phyloP scores from a whole-genome alignment of 2,797 vertebrate genomes.

The Acomys russatus region DNA sequence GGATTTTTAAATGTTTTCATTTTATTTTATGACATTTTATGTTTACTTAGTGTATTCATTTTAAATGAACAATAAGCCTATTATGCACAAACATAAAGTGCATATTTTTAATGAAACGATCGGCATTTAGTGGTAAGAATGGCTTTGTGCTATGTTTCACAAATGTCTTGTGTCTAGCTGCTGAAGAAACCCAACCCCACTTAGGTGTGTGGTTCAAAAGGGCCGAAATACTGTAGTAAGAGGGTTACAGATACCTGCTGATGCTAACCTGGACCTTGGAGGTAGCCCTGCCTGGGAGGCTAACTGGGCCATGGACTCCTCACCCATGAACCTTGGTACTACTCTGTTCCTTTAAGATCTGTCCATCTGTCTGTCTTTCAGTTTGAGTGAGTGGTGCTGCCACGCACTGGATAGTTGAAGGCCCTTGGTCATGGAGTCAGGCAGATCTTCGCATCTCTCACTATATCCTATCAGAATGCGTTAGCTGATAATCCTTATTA shows the following conservation, averaged over 20 bases:
- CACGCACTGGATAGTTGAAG: neutral
- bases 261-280: neutral
- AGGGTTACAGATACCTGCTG: neutral
- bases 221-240: neutral
- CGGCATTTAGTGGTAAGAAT: conserved; percentile 7
- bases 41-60: neutral
- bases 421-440: neutral
- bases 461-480: neutral
- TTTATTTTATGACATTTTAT: conserved; percentile 1
- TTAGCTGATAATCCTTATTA: neutral
- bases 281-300: neutral
- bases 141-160: conserved; percentile 15
- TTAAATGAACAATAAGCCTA: neutral
- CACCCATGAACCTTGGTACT: neutral
- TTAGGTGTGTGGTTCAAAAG: neutral
- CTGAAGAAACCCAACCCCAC: conserved; percentile 25
- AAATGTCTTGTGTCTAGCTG: neutral
- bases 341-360: neutral
- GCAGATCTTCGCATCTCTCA: conserved; percentile 15
- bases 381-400: neutral
- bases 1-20: neutral
- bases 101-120: conserved; percentile 30
- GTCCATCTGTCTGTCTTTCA: neutral
- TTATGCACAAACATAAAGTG: neutral
- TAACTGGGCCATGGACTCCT: neutral